phyloP scores from a whole-genome alignment of 2,113 vertebrate species.

The Hirundichthys speculiger region DNA sequence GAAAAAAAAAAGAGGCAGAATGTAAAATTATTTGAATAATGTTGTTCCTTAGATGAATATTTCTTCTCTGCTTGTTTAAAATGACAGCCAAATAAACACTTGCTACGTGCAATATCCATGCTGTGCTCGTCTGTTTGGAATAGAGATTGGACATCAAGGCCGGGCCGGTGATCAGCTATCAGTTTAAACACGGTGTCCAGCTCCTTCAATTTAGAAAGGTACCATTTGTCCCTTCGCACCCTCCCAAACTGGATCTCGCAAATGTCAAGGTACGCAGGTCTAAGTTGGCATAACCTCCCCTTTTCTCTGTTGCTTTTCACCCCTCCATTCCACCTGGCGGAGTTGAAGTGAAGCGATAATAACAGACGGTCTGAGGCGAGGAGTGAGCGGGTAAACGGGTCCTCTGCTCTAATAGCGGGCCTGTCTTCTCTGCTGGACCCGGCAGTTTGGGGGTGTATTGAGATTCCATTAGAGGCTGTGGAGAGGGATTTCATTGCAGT shows the following conservation, averaged over 20 bases:
- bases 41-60: slow-evolving; percentile 43
- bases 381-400: slow-evolving; percentile 65
- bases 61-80: slow-evolving; percentile 44
- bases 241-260: slow-evolving; percentile 60
- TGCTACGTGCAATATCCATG: slow-evolving; percentile 47
- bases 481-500: no score
- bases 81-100: slow-evolving; percentile 69
- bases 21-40: slow-evolving; percentile 75
- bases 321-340: slow-evolving; percentile 32
- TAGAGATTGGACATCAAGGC: slow-evolving; percentile 65
- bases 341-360: slow-evolving; percentile 75
- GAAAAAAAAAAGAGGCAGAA: slow-evolving; percentile 58
- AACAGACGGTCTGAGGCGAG: slow-evolving; percentile 63
- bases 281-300: slow-evolving; percentile 70
- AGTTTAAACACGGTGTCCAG: slow-evolving; percentile 79
- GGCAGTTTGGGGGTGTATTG: slow-evolving; percentile 71
- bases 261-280: slow-evolving; percentile 73
- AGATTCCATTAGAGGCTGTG: slow-evolving; percentile 82
- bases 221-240: slow-evolving; percentile 49
- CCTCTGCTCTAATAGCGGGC: slow-evolving; percentile 68
- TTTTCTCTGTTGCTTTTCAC: slow-evolving; percentile 41
- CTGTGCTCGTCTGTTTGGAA: slow-evolving; percentile 67
- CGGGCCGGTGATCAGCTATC: slow-evolving; percentile 70
- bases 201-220: slow-evolving; percentile 75
- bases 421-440: slow-evolving; percentile 67